These are phyloP conservation scores for Brachionus koreanus DNA, from an alignment of 1,140 invertebrate species.

Conservation along the genomic window DNA sequence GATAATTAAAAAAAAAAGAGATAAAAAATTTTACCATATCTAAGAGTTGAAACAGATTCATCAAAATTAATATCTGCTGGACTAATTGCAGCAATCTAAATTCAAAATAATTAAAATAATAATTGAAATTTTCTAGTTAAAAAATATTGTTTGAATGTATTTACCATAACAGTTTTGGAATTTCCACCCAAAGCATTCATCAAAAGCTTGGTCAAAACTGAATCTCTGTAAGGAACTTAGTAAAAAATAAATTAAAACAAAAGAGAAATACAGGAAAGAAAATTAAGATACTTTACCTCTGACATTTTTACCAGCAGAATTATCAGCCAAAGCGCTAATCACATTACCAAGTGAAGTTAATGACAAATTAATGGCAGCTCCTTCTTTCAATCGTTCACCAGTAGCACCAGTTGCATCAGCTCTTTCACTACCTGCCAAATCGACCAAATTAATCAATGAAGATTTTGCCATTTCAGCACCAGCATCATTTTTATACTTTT, in stretches of 20 bases:
- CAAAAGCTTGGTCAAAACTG: constrained; percentile 62
- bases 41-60: constrained; percentile 59
- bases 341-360: constrained; percentile 64
- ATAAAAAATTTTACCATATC: constrained; percentile 66
- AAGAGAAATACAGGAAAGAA: neutral
- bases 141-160: no score
- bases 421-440: constrained; percentile 66
- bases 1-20: neutral
- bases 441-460: constrained; percentile 64
- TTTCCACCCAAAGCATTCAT: constrained; percentile 64
- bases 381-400: constrained; percentile 65
- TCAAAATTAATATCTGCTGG: constrained; percentile 60
- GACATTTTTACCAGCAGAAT: constrained; percentile 41
- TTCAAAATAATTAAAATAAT: neutral
- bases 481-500: constrained; percentile 62
- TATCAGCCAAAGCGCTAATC: constrained; percentile 61
- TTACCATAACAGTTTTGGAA: constrained; percentile 65
- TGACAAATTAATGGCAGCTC: constrained; percentile 66
- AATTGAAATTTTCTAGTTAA: neutral
- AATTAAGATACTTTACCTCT: neutral
- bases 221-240: constrained; percentile 62
- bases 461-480: constrained; percentile 63
- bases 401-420: constrained; percentile 63
- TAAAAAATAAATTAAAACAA: constrained; percentile 22
- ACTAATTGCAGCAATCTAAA: constrained; percentile 57